Evolutionary conservation across 1,140 invertebrate species (phyloP).

Genomic region (Rhagoletis pomonella): DNA sequence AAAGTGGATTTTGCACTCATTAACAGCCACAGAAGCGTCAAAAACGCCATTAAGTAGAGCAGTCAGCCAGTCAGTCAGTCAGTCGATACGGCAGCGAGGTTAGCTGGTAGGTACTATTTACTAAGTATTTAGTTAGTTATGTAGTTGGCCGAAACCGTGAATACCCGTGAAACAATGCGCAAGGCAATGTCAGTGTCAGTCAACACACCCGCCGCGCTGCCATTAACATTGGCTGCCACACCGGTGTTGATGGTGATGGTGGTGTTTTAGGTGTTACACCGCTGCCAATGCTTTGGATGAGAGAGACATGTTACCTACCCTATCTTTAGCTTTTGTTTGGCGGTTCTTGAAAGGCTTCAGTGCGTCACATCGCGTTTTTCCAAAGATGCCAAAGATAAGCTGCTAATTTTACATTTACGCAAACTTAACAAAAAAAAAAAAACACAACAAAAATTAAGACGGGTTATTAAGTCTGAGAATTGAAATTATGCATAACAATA

Average conservation of each 20-base stretch:
- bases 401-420: conserved; percentile 46
- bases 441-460: not conserved
- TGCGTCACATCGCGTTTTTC: conserved; percentile 23
- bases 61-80: conserved; percentile 5
- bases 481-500: conserved; percentile 42
- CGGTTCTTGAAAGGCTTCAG: conserved; percentile 34
- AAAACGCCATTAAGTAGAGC: not conserved
- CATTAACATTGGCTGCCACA: not conserved
- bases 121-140: not conserved
- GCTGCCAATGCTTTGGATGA: not conserved
- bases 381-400: conserved; percentile 39
- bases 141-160: not conserved
- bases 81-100: not conserved
- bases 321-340: not conserved
- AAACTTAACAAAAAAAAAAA: not conserved
- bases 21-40: conserved; percentile 38
- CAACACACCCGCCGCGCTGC: not conserved
- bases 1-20: conserved; percentile 30
- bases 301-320: not conserved
- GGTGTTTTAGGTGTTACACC: not conserved
- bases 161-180: conserved; percentile 4
- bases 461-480: conserved; percentile 33
- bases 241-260: not conserved
- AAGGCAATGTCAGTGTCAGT: conserved; percentile 32
- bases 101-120: too few species aligned